Evolutionary conservation across 2,797 vertebrate genomes (phyloP), one percentile per base, ranked within the genome.

Genomic region (Staurois parvus): DNA sequence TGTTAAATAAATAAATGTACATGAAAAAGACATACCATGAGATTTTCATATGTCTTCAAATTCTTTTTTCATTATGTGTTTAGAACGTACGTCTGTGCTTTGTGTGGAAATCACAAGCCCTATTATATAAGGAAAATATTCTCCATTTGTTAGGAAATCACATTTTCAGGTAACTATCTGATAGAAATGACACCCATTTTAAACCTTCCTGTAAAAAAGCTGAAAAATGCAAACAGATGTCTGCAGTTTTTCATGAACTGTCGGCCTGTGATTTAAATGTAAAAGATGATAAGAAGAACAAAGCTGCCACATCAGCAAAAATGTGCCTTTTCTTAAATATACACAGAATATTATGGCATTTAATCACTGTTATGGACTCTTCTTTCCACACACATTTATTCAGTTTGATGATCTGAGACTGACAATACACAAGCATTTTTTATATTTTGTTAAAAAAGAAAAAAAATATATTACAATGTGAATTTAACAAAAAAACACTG

Each of bases 161-260:
- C 75, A 81, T 82, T 83, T 70, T 83, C 28, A 77, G 78, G 29
- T 70, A 86, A 83, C 48, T 77, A 82, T 82, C 67, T 83, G 81
- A 74, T 79, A 87, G 77, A 87, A 77, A 59, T 83, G 67, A 83
- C 80, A 79, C 80, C 76, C 66, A 77, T 78, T 73, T 78, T 74
- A 77, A 82, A 77, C 74, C 64, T 21, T 79, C 42, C 78, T 85
- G 52, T 37, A 76, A 77, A 37, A n/a, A 83, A 85, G 69, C 69
- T 56, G 56, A 85, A 78, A 86, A 86, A 78, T 62, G 64, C 80
- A 87, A 87, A 76, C 85, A 87, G 85, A 83, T 87, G 85, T 87
- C 70, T 85, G 32, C 29, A 72, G 30, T 72, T 45, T 80, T 56
- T 72, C 29, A 10, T n/a, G 69, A 66, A 40, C 56, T 67, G 68